Evolutionary conservation across 2,888 invertebrate species (phyloP), one percentile per base, ranked within the genome.

Genomic region (Caenorhabditis becei): DNA sequence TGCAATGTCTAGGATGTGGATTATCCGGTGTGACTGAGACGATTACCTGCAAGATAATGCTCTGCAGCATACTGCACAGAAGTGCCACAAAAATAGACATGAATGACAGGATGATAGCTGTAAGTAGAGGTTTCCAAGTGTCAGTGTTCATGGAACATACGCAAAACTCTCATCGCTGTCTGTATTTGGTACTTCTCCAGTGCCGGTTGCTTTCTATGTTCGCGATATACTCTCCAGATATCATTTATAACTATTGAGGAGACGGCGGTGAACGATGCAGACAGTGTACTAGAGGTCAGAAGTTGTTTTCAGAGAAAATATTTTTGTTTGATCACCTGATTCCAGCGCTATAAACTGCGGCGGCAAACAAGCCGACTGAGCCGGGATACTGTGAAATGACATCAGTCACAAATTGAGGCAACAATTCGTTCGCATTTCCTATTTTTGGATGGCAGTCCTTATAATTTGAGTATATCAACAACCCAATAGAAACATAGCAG

Each of bases 161-260:
- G 88, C 10, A 88, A 44, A 7, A 81, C 44, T 59, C 82, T 56
- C 71, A 83, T 74, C 20, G 78, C 78, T 0, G 28, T 66, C 14
- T 78, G 8, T 2, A 80, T 59, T 20, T 71, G 59, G 8, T 58
- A 14, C 18, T 61, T 49, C 4, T 41, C 35, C n/a, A 82, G 24
- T 8, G 67, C 26, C 11, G 63, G 51, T 11, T 37, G 24, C 1
- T 72, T 69, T 41, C 18, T 65, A 5, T 49, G 56, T 5, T 59
- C 28, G 26, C 69, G 23, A 20, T 67, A 71, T 11, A 77, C 62
- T 26, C 70, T 77, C 71, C 63, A 78, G 18, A 88, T 74, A 59
- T 90, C 90, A 26, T 86, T 88, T 18, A 89, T 74, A 8, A 87
- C 51, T 3, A 90, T 88, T 0, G 88, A 86, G 0, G 87, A 87